Base-by-base conservation (phyloP, 2,113 vertebrate genomes). In the Progne subis region DNA sequence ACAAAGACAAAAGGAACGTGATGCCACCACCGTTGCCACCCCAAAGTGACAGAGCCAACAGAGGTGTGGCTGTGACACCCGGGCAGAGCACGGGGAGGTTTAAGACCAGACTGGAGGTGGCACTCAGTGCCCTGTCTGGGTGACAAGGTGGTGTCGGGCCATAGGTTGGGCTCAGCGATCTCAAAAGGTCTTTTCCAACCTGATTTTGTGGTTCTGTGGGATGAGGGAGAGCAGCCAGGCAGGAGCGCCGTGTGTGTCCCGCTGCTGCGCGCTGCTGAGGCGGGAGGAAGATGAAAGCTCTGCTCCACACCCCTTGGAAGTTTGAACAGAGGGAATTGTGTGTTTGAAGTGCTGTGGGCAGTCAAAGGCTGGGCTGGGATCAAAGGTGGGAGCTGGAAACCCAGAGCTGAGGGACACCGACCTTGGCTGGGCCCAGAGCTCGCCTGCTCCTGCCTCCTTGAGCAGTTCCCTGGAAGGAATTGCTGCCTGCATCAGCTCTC, bases 21-120 rank as follows among this genome's bases (percentile, higher is more conserved):
- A 18, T 60, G 25, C 32, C 37, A 29, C 15, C 37, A 15, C 18
- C 4, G 4, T 4, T 10, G 7, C 31, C 79, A 77, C 41, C 29
- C n/a, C 47, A 31, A 21, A 67, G 59, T 28, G 41, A 44, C 2
- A 6, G 60, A 12, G 31, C 5, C 28, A 18, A 4, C 4, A 13
- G 5, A 2, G 17, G 34, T 21, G n/a, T 7, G 25, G 8, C 56
- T 56, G 64, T 50, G 80, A 24, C 44, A 25, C 29, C n/a, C 29
- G 16, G 31, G 41, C 41, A 49, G 52, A 26, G 29, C 1, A 0
- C 1, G 2, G 21, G 56, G 41, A 39, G 26, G 26, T 16, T 47
- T 8, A 18, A 8, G n/a, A 29, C 5, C 11, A 24, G 14, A 3
- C 43, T 23, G 43, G 71, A 29, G 5, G 14, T 46, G 55, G 24